phyloP scores from a whole-genome alignment of 23 tunicate genomes.

The Ascidia mentula region DNA sequence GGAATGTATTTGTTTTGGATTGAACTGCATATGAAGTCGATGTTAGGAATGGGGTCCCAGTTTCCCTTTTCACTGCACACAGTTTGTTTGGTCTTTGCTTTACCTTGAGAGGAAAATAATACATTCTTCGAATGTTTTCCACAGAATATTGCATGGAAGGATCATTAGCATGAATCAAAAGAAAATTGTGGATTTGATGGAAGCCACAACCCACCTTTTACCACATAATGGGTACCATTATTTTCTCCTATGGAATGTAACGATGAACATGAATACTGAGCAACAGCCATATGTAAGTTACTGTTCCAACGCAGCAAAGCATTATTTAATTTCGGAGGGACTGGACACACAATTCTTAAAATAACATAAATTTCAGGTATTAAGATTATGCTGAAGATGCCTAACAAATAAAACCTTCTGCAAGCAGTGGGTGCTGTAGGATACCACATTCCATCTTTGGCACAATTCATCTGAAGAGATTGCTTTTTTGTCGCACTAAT shows the following conservation, averaged over 20 bases:
- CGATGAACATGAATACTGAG: constrained; percentile 32
- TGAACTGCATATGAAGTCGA: constrained; percentile 30
- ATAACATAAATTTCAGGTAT: not conserved
- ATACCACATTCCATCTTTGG: not conserved
- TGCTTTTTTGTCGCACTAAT: not conserved
- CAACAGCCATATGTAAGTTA: not conserved
- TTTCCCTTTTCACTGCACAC: constrained; percentile 31
- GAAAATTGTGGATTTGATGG: not conserved
- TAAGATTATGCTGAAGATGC: not conserved
- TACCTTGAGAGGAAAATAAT: not conserved
- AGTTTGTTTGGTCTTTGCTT: constrained; percentile 23
- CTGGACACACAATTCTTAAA: constrained; percentile 35
- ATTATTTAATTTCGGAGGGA: constrained; percentile 16
- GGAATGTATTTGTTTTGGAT: constrained; percentile 26
- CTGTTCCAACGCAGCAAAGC: constrained; percentile 9
- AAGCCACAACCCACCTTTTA: constrained; percentile 46
- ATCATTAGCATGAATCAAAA: not conserved
- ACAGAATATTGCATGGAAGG: not conserved
- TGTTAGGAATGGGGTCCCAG: constrained; percentile 34
- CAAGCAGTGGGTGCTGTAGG: not conserved
- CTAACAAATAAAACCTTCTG: not conserved
- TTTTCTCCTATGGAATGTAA: constrained; percentile 31
- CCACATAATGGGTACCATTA: constrained; percentile 47
- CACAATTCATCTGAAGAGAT: not conserved
- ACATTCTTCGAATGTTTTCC: not conserved